Percentiles rank a stretch among this genome's conserved stretches.
Conservation (phyloP, 2,888 invertebrate genomes). For the Metacarcinus magister region DNA sequence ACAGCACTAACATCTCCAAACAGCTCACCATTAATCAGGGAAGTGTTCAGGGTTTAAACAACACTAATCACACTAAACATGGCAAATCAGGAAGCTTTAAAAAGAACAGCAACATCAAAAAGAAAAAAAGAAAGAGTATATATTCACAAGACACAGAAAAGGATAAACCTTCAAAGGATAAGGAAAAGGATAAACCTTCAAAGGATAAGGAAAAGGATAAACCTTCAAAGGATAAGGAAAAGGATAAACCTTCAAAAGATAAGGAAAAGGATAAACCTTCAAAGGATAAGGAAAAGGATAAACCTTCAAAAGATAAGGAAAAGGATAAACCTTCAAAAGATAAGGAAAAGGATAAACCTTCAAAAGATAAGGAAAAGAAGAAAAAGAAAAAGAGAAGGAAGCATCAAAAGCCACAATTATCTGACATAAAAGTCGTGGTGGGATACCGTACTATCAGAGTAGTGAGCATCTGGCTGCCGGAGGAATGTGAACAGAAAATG, state of each 20-base stretch:
- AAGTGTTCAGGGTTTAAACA: not conserved
- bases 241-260: no score
- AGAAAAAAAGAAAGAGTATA: not conserved
- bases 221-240: not conserved
- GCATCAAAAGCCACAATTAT: not conserved
- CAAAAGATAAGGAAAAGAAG: no score
- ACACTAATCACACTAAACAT: not conserved
- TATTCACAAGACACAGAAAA: no score
- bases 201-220: not conserved
- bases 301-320: not conserved
- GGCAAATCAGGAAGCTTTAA: not conserved
- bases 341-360: not conserved
- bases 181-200: not conserved
- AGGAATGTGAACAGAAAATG: constrained; percentile 44
- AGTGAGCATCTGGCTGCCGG: not conserved
- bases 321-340: not conserved
- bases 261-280: not conserved
- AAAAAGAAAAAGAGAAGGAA: not conserved
- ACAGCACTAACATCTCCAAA: not conserved
- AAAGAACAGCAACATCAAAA: not conserved
- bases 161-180: no score
- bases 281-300: not conserved
- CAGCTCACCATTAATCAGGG: not conserved
- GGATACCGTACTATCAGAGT: not conserved
- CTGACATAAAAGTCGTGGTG: not conserved